Evolutionary conservation across 2,797 vertebrate genomes (phyloP).

Genomic region (Eutrigla gurnardus): DNA sequence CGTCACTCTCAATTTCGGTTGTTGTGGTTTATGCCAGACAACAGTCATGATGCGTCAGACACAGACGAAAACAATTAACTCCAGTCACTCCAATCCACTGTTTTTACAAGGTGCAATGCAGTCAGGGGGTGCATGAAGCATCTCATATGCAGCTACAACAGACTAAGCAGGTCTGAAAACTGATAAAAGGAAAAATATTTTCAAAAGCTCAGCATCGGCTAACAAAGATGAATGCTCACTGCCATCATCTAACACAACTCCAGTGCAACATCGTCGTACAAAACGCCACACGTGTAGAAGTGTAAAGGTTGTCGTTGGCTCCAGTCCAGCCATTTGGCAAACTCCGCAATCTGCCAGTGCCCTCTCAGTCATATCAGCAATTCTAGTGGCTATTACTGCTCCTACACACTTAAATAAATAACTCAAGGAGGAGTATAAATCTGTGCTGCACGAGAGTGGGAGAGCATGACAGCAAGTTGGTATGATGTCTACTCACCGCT

Average conservation of each 20-base stretch:
- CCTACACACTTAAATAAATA: constrained; percentile 60
- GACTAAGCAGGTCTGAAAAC: background rate
- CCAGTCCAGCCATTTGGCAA: constrained; percentile 20
- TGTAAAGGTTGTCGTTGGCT: constrained; percentile 14
- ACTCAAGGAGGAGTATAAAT: constrained; percentile 52
- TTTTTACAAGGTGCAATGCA: background rate
- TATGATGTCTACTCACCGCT: constrained; percentile 41
- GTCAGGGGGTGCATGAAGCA: background rate
- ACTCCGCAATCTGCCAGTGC: constrained; percentile 32
- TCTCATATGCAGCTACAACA: background rate
- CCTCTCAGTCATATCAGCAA: constrained; percentile 50
- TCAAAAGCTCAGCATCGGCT: background rate
- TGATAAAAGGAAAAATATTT: background rate
- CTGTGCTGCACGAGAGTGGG: constrained; percentile 24
- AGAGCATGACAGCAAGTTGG: constrained; percentile 22
- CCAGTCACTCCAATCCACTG: constrained; percentile 10
- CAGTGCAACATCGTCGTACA: background rate
- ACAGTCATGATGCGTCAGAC: constrained; percentile 12
- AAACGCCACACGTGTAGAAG: constrained; percentile 6
- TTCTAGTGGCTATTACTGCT: constrained; percentile 53
- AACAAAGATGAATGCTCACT: background rate
- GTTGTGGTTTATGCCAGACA: constrained; percentile 10
- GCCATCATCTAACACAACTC: background rate
- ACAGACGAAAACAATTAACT: background rate
- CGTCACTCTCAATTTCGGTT: constrained; percentile 16